Evolutionary conservation across 1,140 invertebrate genomes (phyloP).

Genomic region (Amyelois transitella): DNA sequence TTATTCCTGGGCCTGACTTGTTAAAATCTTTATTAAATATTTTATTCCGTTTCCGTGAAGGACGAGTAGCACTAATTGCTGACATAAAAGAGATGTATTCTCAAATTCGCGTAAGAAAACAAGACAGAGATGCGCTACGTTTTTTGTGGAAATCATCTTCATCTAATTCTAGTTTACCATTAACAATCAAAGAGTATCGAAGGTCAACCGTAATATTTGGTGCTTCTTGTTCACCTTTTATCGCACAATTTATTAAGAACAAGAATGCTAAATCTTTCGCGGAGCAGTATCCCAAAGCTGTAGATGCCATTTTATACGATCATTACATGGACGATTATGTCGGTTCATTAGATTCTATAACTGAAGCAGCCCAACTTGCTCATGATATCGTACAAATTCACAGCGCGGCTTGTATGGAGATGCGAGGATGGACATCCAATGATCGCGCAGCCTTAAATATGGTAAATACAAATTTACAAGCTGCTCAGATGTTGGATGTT

Average conservation of each 20-base stretch:
- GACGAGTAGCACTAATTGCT: background rate
- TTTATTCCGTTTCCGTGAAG: background rate
- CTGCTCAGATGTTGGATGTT: background rate
- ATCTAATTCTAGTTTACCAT: background rate
- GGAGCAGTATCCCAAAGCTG: conserved; percentile 15
- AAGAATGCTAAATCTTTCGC: conserved; percentile 16
- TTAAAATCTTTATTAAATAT: background rate
- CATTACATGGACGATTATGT: conserved; percentile 52
- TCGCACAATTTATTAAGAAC: conserved; percentile 9
- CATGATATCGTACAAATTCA: conserved; percentile 24
- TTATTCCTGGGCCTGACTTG: background rate
- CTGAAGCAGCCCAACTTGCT: conserved; percentile 25
- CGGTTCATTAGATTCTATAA: conserved; percentile 16
- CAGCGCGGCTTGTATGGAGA: conserved; percentile 13
- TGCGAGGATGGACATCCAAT: conserved; percentile 21
- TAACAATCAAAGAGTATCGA: conserved; percentile 9
- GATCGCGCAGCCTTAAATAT: background rate
- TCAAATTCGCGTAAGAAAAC: background rate
- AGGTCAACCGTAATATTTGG: conserved; percentile 35
- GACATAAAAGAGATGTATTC: background rate
- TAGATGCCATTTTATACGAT: conserved; percentile 18
- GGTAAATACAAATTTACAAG: background rate
- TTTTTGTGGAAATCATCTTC: conserved; percentile 29
- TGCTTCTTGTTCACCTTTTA: conserved; percentile 15
- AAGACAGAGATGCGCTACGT: conserved; percentile 19